These are phyloP conservation scores for Psix sp. DNA, from an alignment of 1,140 invertebrate species.

Conservation along the genomic window DNA sequence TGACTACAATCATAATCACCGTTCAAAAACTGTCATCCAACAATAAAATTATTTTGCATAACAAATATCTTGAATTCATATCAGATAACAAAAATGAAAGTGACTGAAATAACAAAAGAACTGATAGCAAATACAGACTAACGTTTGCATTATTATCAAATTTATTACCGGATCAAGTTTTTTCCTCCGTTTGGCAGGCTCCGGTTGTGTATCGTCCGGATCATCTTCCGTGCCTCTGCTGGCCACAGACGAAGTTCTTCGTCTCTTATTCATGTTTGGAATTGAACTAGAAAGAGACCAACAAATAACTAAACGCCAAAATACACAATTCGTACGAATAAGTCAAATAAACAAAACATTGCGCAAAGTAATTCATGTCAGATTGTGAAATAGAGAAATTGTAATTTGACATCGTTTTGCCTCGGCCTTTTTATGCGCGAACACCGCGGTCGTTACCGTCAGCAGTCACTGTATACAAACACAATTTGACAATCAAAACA, in stretches of 20 bases:
- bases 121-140: not conserved
- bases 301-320: not conserved
- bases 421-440: no score
- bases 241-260: conserved; percentile 83
- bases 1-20: no score
- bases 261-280: conserved; percentile 80
- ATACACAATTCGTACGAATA: not conserved
- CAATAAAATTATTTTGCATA: no score
- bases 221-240: conserved; percentile 82
- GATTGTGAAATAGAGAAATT: no score
- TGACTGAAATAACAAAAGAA: no score
- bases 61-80: no score
- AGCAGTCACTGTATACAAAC: no score
- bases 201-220: conserved; percentile 74
- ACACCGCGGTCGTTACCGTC: no score
- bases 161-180: conserved; percentile 77
- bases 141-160: not conserved
- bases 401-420: no score
- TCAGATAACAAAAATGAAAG: no score
- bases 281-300: not conserved
- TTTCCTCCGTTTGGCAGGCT: conserved; percentile 75
- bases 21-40: no score
- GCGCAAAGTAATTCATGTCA: no score
- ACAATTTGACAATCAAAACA: not conserved
- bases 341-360: not conserved